phyloP scores from a whole-genome alignment of 2,888 invertebrate species.

The Rapana venosa region DNA sequence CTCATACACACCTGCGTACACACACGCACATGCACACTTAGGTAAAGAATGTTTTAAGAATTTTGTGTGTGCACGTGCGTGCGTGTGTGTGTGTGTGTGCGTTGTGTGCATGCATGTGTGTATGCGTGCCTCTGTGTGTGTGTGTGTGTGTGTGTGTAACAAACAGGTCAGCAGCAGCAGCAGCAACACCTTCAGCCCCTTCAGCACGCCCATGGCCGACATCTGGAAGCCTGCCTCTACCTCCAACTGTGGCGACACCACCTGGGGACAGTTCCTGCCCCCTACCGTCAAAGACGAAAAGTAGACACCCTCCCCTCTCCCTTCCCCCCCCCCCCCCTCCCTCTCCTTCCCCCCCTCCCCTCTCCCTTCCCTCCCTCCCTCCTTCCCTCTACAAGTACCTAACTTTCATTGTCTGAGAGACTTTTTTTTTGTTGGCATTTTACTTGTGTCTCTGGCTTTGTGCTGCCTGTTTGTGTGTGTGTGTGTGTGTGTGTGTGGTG shows the following conservation, averaged over 20 bases:
- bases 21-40: no score
- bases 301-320: not conserved
- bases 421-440: not conserved
- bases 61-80: no score
- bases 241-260: constrained; percentile 52
- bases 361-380: not conserved
- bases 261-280: constrained; percentile 49
- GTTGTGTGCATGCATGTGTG: no score
- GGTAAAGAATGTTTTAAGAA: no score
- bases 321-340: not conserved
- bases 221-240: constrained; percentile 71
- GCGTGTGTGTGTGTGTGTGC: no score
- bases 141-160: not conserved
- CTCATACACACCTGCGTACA: no score
- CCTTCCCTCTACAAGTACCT: not conserved
- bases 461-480: not conserved
- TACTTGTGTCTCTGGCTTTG: constrained; percentile 30
- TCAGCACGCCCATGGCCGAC: constrained; percentile 64
- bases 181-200: constrained; percentile 65
- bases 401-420: constrained; percentile 25
- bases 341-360: not conserved
- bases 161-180: constrained; percentile 45
- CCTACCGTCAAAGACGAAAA: constrained; percentile 42
- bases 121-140: no score
- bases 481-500: constrained; percentile 30